Percentiles rank a stretch among this genome's conserved stretches.
Conservation (phyloP, 2,888 invertebrate species). For the Teleiodes luculella region DNA sequence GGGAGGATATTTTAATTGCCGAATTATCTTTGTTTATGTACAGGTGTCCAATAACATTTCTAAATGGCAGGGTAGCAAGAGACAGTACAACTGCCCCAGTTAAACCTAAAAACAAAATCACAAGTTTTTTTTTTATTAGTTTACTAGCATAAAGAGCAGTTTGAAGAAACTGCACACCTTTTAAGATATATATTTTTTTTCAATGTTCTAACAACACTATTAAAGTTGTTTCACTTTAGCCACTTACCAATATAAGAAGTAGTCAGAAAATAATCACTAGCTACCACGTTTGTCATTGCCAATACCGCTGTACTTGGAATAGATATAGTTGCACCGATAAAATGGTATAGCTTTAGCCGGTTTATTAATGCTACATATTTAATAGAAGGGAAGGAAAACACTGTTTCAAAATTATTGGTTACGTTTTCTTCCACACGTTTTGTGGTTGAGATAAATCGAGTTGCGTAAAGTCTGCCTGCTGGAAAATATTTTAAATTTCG, state of each 20-base stretch:
- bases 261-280: conserved; percentile 42
- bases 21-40: conserved; percentile 79
- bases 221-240: no score
- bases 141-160: no score
- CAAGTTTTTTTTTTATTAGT: no score
- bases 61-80: conserved; percentile 72
- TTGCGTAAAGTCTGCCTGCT: background rate
- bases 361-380: conserved; percentile 68
- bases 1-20: conserved; percentile 80
- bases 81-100: conserved; percentile 77
- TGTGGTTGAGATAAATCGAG: background rate
- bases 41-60: conserved; percentile 81
- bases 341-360: conserved; percentile 75
- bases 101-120: conserved; percentile 64
- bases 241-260: conserved; percentile 59
- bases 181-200: no score
- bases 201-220: no score
- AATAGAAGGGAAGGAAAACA: conserved; percentile 62
- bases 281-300: conserved; percentile 51
- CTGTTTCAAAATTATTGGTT: conserved; percentile 58
- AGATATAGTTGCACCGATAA: conserved; percentile 51
- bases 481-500: background rate
- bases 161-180: no score
- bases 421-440: conserved; percentile 3
- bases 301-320: conserved; percentile 61